Base-by-base conservation (phyloP, 2,113 vertebrate genomes). In the Limanda limanda region DNA sequence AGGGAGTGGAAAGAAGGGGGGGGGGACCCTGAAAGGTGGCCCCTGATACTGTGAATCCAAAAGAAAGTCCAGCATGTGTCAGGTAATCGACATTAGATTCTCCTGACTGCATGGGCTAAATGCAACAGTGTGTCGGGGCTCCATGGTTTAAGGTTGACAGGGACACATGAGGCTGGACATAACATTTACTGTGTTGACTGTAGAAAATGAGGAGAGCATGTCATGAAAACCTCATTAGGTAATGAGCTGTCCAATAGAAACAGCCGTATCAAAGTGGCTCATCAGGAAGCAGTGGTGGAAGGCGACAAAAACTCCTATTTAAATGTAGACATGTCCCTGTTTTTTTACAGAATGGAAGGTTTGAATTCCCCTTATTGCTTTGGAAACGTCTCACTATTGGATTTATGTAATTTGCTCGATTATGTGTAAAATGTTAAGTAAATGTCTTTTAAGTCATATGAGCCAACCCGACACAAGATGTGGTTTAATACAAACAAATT, bases 31-130 rank as follows among this genome's bases (percentile, higher is more conserved):
- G 78, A 48, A 65, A 79, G 80, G 73, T 84, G 88, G 79, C 81
- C 79, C 72, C 72, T 78, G 87, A 86, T 85, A 64, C 76, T 62
- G 56, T 71, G 74, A 81, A 82, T 74, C 78, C 69, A 51, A 81
- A 78, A 86, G 65, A 85, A 90, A 89, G 88, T 90, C 82, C 86
- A 76, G 66, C 79, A 84, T 85, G 85, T 89, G 88, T 90, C 89
- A 91, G 73, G 82, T 86, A 83, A 90, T 84, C 85, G 51, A 76
- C 74, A 74, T 31, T 31, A 31, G 31, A 31, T 31, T 31, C 31
- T 31, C 31, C 31, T 63, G 66, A 86, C 69, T 56, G 57, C 64
- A 59, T 21, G 48, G 60, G 74, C 79, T 65, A 57, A 85, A 78
- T 68, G 69, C 68, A 56, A 31, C 31, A 31, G 31, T 31, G 31